Evolutionary conservation across 2,888 invertebrate species (phyloP).

Genomic region (Calephelis perditalis): DNA sequence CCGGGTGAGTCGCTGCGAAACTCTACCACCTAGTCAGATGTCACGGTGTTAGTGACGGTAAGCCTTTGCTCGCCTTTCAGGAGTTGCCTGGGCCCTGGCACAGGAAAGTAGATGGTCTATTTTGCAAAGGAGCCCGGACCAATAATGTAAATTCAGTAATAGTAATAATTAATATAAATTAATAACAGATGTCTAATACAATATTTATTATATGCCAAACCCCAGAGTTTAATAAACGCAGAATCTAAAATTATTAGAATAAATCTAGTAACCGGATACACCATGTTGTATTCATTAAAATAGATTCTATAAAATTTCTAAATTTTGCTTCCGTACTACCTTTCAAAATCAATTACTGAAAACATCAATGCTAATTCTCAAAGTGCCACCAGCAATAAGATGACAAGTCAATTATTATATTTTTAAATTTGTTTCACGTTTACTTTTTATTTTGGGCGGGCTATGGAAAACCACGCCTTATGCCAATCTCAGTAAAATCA

Average conservation of each 20-base stretch:
- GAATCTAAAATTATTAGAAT: slow-evolving; percentile 13
- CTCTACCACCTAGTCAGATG: too few species aligned
- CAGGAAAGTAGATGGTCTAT: too few species aligned
- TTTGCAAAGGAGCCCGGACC: too few species aligned
- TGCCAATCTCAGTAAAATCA: slow-evolving; percentile 36
- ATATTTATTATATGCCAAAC: too few species aligned
- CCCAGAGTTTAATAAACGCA: neutral
- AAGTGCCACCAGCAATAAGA: slow-evolving; percentile 66
- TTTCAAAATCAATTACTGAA: slow-evolving; percentile 69
- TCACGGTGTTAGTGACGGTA: too few species aligned
- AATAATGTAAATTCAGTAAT: too few species aligned
- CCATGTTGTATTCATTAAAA: neutral
- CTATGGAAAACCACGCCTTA: slow-evolving; percentile 52
- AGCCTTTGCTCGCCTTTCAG: too few species aligned
- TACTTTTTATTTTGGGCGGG: slow-evolving; percentile 46
- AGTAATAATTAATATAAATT: too few species aligned
- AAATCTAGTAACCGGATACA: slow-evolving; percentile 4
- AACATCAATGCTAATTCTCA: slow-evolving; percentile 65
- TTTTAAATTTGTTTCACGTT: slow-evolving; percentile 54
- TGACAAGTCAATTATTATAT: slow-evolving; percentile 70
- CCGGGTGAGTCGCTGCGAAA: too few species aligned
- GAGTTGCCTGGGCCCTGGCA: too few species aligned
- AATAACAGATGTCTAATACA: too few species aligned
- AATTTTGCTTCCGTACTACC: slow-evolving; percentile 49
- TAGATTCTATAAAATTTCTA: slow-evolving; percentile 37